phyloP scores from a whole-genome alignment of 2,113 vertebrate species.

The Phyllostomus hastatus region DNA sequence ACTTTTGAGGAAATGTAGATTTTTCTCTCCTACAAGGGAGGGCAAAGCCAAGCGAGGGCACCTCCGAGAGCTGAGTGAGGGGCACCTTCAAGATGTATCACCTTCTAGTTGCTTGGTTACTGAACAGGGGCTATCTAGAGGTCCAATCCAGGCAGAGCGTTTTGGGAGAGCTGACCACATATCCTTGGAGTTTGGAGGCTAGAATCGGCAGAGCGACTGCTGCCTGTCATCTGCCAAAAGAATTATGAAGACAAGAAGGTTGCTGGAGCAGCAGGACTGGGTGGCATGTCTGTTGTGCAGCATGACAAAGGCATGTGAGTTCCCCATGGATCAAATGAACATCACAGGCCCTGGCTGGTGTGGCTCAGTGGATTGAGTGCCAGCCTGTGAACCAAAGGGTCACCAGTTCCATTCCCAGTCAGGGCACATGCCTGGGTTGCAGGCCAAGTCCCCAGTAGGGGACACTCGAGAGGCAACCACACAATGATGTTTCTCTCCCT shows the following conservation, averaged over 20 bases:
- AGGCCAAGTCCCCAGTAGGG: too few relatives aligned
- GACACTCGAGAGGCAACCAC: too few relatives aligned
- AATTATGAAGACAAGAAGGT: conserved; percentile 32
- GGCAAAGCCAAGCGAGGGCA: neutral
- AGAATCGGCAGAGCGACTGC: neutral
- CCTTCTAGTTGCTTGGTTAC: neutral
- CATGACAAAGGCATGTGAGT: neutral
- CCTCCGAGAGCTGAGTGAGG: neutral
- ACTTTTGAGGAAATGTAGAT: conserved; percentile 18
- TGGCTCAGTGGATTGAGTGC: too few relatives aligned
- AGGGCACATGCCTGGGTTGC: too few relatives aligned
- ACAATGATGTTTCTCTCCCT: too few relatives aligned
- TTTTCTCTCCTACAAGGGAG: neutral
- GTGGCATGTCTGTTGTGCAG: neutral
- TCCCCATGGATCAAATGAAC: neutral
- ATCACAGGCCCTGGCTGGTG: neutral
- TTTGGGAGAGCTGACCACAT: neutral
- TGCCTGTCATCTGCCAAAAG: neutral
- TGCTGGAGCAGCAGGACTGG: neutral
- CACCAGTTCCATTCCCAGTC: too few relatives aligned
- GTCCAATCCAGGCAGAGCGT: neutral
- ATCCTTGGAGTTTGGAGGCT: conserved; percentile 22
- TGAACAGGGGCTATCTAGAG: neutral
- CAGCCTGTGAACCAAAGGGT: too few relatives aligned
- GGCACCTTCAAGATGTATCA: neutral